Conservation (phyloP, 2,113 vertebrate genomes). For the Callionymus lyra region DNA sequence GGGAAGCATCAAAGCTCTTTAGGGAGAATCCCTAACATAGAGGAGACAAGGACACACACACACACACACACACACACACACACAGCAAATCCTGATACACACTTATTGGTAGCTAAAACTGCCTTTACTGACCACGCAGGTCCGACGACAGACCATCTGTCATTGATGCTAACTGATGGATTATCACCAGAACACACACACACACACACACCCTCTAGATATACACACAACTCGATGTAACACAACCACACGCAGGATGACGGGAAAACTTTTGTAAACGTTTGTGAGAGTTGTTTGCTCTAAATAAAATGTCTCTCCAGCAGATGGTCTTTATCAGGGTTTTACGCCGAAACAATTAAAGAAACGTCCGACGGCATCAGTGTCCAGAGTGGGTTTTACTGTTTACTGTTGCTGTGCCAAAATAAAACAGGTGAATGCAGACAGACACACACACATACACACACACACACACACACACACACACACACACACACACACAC, state of each 20-base stretch:
- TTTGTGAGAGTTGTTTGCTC: too few species aligned
- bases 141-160: conserved; percentile 38
- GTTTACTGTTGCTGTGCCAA: too few species aligned
- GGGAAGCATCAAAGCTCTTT: conserved; percentile 58
- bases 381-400: too few species aligned
- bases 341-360: too few species aligned
- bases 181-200: conserved; percentile 15
- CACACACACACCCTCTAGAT: conserved; percentile 3
- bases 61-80: conserved; percentile 15
- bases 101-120: conserved; percentile 27
- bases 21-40: conserved; percentile 46
- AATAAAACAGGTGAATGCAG: neutral
- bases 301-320: too few species aligned
- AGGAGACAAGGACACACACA: conserved; percentile 24
- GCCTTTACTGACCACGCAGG: conserved; percentile 14
- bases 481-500: too few species aligned
- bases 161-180: conserved; percentile 30
- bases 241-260: too few species aligned
- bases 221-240: too few species aligned
- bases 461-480: neutral
- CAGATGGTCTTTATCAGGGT: too few species aligned
- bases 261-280: too few species aligned
- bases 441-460: conserved; percentile 5
- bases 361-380: too few species aligned
- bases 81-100: conserved; percentile 28